These are phyloP conservation scores for Plagodis dolabraria DNA, from an alignment of 2,888 invertebrate species.

Conservation along the genomic window DNA sequence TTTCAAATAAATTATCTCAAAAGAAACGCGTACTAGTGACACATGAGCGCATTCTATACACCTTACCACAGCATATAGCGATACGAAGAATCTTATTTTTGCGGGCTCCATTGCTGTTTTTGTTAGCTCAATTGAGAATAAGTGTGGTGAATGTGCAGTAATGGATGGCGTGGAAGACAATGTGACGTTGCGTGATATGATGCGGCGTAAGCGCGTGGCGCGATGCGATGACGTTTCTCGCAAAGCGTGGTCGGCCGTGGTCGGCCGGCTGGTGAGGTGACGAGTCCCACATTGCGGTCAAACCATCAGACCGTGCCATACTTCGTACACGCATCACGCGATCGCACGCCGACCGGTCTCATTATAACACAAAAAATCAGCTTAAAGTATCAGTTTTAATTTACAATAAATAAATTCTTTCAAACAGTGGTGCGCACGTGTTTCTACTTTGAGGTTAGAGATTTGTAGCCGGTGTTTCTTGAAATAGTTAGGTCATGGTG, in stretches of 20 bases:
- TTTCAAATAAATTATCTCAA: constrained; percentile 33
- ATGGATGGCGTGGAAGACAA: constrained; percentile 20
- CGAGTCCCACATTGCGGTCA: constrained; percentile 49
- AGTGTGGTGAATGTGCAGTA: constrained; percentile 8
- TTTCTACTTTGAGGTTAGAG: constrained; percentile 48
- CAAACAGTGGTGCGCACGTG: constrained; percentile 38
- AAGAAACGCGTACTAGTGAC: constrained; percentile 32
- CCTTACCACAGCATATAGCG: constrained; percentile 9
- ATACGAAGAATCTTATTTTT: background rate
- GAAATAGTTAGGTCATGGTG: constrained; percentile 47
- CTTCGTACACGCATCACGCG: constrained; percentile 52
- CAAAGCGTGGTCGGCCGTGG: constrained; percentile 48
- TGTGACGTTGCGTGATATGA: constrained; percentile 17
- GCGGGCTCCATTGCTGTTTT: constrained; percentile 19
- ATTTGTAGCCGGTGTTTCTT: constrained; percentile 18
- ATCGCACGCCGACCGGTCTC: constrained; percentile 60
- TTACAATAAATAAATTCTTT: constrained; percentile 3
- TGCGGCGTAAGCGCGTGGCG: constrained; percentile 68
- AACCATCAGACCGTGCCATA: constrained; percentile 47
- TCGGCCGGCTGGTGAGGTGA: too few relatives aligned
- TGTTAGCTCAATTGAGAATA: background rate
- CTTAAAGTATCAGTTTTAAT: constrained; percentile 7
- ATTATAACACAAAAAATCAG: constrained; percentile 35
- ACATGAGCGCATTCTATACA: constrained; percentile 30
- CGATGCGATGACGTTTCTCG: constrained; percentile 68